Evolutionary conservation across 2,113 vertebrate species (phyloP).

Genomic region (Piprites chloris): DNA sequence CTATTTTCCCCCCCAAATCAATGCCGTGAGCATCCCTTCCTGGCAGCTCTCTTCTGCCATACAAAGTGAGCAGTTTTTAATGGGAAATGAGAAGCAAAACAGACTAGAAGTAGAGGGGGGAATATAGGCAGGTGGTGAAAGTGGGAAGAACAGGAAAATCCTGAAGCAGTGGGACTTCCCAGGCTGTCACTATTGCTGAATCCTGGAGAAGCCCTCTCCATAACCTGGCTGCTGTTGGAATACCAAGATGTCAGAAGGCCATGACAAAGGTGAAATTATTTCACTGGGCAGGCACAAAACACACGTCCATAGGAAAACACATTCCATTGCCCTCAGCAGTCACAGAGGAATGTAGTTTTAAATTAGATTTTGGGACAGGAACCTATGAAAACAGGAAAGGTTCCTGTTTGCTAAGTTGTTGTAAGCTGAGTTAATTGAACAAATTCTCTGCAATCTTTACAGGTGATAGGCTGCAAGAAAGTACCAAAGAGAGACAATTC

Average conservation of each 20-base stretch:
- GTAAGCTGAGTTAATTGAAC: background rate
- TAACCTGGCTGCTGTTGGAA: background rate
- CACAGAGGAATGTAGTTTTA: background rate
- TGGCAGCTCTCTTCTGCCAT: background rate
- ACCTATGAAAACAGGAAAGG: background rate
- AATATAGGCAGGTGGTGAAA: background rate
- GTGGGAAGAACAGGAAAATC: background rate
- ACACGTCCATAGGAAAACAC: background rate
- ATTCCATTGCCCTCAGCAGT: background rate
- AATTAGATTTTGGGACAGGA: background rate
- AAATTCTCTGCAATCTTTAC: background rate
- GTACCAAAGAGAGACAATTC: background rate
- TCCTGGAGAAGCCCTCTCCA: background rate
- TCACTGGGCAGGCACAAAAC: background rate
- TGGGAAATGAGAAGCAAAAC: background rate
- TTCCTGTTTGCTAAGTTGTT: background rate
- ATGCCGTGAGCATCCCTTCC: background rate
- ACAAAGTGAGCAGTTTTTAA: background rate
- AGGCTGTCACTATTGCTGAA: background rate
- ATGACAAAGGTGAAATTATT: rapidly evolving
- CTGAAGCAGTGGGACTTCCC: background rate
- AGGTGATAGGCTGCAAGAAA: background rate
- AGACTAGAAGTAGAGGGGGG: background rate
- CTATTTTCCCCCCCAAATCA: background rate
- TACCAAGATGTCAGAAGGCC: background rate